Base-by-base conservation (phyloP, 2,113 vertebrate genomes). In the Lophura nycthemera region DNA sequence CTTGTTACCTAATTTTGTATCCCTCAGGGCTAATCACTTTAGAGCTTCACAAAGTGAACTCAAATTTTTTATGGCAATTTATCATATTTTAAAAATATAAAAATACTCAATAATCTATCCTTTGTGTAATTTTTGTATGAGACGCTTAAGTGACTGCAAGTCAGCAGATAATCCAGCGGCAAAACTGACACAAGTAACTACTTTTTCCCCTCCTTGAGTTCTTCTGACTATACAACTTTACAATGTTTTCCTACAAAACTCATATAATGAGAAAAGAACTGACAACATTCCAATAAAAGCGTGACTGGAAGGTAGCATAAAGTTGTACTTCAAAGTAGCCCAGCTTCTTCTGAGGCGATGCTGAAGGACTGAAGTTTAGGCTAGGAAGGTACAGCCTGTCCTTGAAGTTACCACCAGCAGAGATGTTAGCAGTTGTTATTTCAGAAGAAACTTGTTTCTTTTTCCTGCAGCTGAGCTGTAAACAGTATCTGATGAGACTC, bases 401-500 rank as follows among this genome's bases (percentile, higher is more conserved):
- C 94, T 89, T 96, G 70, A 90, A 92, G 63, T 61, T 59, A 56
- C 40, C 74, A 92, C 11, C 40, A 85, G 74, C 43, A 91, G 78
- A 48, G 89, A 84, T 30, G 76, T 0, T 4, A 67, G 59, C 69
- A 94, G 56, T 16, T 83, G 79, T 27, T 50, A 63, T n/a, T 90
- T 83, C 8, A 54, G 30, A 76, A 86, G 36, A 76, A 91, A 70
- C 14, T 20, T 27, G 5, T 4, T 8, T 21, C n/a, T 66, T 84
- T 87, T 66, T 38, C 60, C 43, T 83, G 50, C n/a, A 88, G 45
- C 36, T 59, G 75, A 88, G 25, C 21, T 80, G 29, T 13, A 83
- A 86, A 60, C 27, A 80, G 27, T 40, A 88, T 18, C n/a, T 54
- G 27, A 1, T 54, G 63, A 34, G n/a, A 74, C 85, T 54, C 22